Base-by-base conservation (phyloP, 2,797 vertebrate genomes). In the Sparus aurata region DNA sequence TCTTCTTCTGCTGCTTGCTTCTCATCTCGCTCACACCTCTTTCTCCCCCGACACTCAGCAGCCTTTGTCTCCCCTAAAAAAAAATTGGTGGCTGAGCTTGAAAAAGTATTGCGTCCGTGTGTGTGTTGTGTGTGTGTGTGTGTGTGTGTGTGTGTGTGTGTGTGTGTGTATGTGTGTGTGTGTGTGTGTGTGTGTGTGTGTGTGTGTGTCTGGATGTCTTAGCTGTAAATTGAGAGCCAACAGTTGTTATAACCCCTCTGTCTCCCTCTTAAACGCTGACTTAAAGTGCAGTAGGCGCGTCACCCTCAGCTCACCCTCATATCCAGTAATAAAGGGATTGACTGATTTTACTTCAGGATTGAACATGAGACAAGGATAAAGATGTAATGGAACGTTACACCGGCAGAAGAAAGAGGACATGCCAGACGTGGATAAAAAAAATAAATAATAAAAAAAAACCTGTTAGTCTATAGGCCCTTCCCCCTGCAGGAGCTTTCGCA, bases 271-370 rank as follows among this genome's bases (percentile, higher is more conserved):
- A 72, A 80, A 82, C 38, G 60, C 55, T 49, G 61, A 61, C 18
- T 27, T 53, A 63, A 57, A 79, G 50, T 4, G 27, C 64, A 53
- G 27, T 66, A 53, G 54, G 50, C 20, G 61, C 4, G 1, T 63
- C 52, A 17, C 17, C 25, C 54, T 75, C 66, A 57, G 16, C 58
- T 34, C 34, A 54, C 59, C 59, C 61, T 67, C 66, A 47, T 73
- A 60, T 65, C 58, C 53, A 72, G 61, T 62, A 59, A 79, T 65
- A 78, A 43, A 77, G 54, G 55, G 71, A 68, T 73, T 70, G 55
- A 59, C 46, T 73, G 52, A 72, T 57, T 55, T 59, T 54, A 75
- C 49, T 67, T 66, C 18, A 41, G 58, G 64, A 61, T 34, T 65
- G 73, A 64, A 64, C 30, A 60, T 34, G 22, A 72, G 71, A 30